Conservation (phyloP, 2,888 invertebrate species). For the Suillia variegata region DNA sequence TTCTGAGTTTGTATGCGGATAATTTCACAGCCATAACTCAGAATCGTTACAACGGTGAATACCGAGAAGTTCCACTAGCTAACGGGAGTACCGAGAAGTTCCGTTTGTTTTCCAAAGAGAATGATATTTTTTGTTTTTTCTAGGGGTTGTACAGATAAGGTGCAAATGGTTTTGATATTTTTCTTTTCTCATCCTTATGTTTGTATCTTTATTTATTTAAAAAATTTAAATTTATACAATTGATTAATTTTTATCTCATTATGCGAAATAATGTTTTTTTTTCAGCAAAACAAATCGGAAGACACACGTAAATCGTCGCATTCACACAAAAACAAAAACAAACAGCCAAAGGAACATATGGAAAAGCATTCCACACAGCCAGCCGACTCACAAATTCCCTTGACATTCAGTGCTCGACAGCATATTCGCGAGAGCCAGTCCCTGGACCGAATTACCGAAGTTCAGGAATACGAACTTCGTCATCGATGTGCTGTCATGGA, state of each 20-base stretch:
- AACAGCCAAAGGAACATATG: constrained; percentile 43
- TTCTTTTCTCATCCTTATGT: too few relatives aligned
- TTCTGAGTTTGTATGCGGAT: too few relatives aligned
- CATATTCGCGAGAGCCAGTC: constrained; percentile 81
- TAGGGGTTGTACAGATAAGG: too few relatives aligned
- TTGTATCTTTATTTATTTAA: too few relatives aligned
- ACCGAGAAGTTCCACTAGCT: too few relatives aligned
- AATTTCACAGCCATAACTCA: too few relatives aligned
- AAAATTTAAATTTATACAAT: too few relatives aligned
- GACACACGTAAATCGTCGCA: constrained; percentile 49
- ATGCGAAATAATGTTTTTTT: constrained; percentile 1
- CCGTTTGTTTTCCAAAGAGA: too few relatives aligned
- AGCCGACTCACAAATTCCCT: constrained; percentile 17
- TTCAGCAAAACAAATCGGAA: constrained; percentile 50
- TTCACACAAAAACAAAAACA: constrained; percentile 47
- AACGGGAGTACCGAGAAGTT: too few relatives aligned
- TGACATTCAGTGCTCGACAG: constrained; percentile 61
- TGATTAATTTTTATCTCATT: not conserved
- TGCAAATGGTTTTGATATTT: too few relatives aligned
- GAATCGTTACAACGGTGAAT: too few relatives aligned
- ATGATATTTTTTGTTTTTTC: too few relatives aligned
- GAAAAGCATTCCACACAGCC: constrained; percentile 46
- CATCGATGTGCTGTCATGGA: constrained; percentile 39
- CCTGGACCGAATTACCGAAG: constrained; percentile 83
- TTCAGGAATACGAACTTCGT: constrained; percentile 70